Conservation (phyloP, 1,140 invertebrate species). For the Drosophila parvula region DNA sequence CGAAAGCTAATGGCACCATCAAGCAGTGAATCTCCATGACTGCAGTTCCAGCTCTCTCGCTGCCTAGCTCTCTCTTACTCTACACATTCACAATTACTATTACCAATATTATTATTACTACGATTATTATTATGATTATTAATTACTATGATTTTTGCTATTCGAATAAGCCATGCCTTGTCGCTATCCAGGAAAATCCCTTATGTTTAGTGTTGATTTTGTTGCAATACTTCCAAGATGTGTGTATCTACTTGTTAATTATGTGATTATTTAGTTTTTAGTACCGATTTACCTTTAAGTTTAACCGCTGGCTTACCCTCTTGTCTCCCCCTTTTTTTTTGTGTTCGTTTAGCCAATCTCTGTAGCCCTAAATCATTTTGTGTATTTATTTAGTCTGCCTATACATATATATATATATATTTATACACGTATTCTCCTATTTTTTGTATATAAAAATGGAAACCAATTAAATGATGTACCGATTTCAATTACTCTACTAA, state of each 20-base stretch:
- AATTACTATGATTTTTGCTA: conserved; percentile 24
- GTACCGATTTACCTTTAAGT: conserved; percentile 66
- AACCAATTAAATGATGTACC: conserved; percentile 41
- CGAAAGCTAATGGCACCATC: conserved; percentile 64
- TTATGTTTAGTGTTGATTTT: conserved; percentile 59
- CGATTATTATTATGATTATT: conserved; percentile 10
- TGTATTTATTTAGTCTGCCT: conserved; percentile 41
- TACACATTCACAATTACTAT: conserved; percentile 47
- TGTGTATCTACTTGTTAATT: conserved; percentile 68
- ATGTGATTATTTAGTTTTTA: conserved; percentile 78
- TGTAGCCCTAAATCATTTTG: conserved; percentile 33
- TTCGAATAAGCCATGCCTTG: conserved; percentile 70
- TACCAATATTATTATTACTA: conserved; percentile 20
- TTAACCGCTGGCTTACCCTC: conserved; percentile 24
- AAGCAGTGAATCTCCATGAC: conserved; percentile 69
- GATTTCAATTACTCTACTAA: conserved; percentile 25
- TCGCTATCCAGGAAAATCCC: conserved; percentile 14
- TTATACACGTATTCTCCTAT: conserved; percentile 26
- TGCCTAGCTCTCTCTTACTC: conserved; percentile 40
- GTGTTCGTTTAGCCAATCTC: conserved; percentile 64
- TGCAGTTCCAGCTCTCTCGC: conserved; percentile 45
- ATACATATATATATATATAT: conserved; percentile 22
- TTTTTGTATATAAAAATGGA: conserved; percentile 52
- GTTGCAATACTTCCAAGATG: conserved; percentile 70
- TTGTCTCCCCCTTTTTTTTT: conserved; percentile 3